Base-by-base conservation (phyloP, 2,113 vertebrate genomes). In the Oenanthe oenanthe region DNA sequence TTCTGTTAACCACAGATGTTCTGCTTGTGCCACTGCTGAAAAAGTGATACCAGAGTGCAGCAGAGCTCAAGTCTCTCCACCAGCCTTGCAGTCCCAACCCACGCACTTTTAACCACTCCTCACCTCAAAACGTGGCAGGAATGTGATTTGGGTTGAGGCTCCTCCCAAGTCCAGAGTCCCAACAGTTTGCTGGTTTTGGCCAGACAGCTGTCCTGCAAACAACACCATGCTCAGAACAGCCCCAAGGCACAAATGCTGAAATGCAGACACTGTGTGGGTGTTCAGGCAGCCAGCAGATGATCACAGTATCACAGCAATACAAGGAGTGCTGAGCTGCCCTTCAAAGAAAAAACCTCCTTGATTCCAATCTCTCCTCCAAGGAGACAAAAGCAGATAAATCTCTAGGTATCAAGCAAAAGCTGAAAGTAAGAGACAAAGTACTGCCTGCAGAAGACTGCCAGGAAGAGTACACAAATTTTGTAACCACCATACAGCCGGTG, bases 141-240 rank as follows among this genome's bases (percentile, higher is more conserved):
- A 99, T 2, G 99, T 99, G 97, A 99, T 99, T 92, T 99, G 99
- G 42, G 99, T 99, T 66, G 99, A 99, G 93, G 99, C 99, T 88
- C 99, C 99, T 68, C 99, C 99, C 93, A 99, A 92, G 96, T 99
- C 99, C 98, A 99, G 96, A 94, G 98, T 99, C 26, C 99, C 99
- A 76, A 99, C 97, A 34, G 99, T 99, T 95, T 95, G 98, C 89
- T 85, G 98, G 48, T 98, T 98, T 88, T 98, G 98, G 94, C 98
- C 98, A 96, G 99, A 98, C 91, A 99, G 96, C 95, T 99, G 99
- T 94, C 99, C 99, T 99, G 91, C 76, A 96, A 97, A 98, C 86
- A 92, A 97, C 25, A 96, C 20, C 70, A 36, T 9, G 58, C 57
- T 96, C 91, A 96, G 93, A 95, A 83, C 72, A 92, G 53, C 31